phyloP scores from a whole-genome alignment of 2,797 vertebrate species.

The Coranthus polyacanthus region DNA sequence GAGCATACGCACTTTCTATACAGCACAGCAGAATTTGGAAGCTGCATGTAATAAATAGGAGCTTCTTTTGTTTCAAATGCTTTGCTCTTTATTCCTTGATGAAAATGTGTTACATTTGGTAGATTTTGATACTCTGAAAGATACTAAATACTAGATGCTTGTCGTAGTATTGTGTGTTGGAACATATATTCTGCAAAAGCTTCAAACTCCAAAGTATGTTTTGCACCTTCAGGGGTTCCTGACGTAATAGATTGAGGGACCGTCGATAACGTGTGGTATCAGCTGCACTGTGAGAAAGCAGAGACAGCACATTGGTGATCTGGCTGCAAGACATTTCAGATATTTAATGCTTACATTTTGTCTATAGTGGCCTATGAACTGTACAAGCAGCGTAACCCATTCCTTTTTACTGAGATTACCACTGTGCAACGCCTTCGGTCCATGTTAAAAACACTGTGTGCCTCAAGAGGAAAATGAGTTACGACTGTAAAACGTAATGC shows the following conservation, averaged over 20 bases:
- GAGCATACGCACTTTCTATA: slow-evolving; percentile 54
- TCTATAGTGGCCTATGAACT: not conserved
- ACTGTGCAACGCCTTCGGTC: not conserved
- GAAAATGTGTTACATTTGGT: slow-evolving; percentile 43
- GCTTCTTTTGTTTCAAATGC: slow-evolving; percentile 27
- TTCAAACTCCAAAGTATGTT: slow-evolving; percentile 45
- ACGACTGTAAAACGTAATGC: no score
- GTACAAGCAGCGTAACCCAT: not conserved
- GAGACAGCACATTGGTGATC: slow-evolving; percentile 3
- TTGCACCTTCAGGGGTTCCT: not conserved
- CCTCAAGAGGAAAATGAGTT: no score
- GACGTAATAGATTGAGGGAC: not conserved
- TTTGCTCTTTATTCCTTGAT: slow-evolving; percentile 45
- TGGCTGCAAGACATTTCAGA: slow-evolving; percentile 7
- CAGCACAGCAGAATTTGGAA: slow-evolving; percentile 26
- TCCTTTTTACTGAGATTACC: not conserved
- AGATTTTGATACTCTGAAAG: slow-evolving; percentile 39
- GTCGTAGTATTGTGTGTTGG: slow-evolving; percentile 2
- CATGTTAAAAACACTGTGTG: slow-evolving; percentile 2
- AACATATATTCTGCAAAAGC: slow-evolving; percentile 17
- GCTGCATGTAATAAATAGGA: slow-evolving; percentile 15
- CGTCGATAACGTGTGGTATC: not conserved
- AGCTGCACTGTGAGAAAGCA: slow-evolving; percentile 3
- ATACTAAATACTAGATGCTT: slow-evolving; percentile 13
- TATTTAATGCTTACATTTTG: not conserved